Evolutionary conservation across 2,113 vertebrate species (phyloP), one percentile per base, ranked within the genome.

Genomic region (Vireo altiloquus): DNA sequence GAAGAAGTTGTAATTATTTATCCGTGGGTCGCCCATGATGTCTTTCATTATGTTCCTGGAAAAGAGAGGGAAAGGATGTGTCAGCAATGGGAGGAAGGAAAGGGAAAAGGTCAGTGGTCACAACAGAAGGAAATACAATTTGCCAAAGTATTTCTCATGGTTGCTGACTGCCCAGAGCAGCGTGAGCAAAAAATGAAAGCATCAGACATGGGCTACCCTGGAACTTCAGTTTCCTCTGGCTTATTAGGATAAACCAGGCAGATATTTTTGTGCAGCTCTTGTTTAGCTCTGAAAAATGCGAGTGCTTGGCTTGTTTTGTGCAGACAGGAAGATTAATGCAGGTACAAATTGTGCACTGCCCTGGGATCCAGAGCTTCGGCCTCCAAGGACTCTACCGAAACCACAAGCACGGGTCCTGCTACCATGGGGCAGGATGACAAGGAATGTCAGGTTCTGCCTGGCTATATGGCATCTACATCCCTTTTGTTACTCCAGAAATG

Each of bases 1-100:
- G 53, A 97, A 90, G 69, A 84, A 81, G 70, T 92, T 22, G 91
- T 98, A 98, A 78, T 98, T 97, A 72, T 97, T 96, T 79, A 97
- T 93, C 66, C 2, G 70, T 7, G 85, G 75, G 80, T 97, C 96
- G 84, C 70, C 94, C 95, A 97, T 57, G 76, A 97, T 33, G 39
- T 92, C 91, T 70, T 94, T 95, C 61, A 83, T 72, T 57, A 93
- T 44, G 46, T 95, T 78, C 74, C 97, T 98, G 82, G 66, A 85
- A 80, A 52, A 17, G 42, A 94, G 39, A 81, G 56, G 61, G 23
- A 95, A 47, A 93, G 11, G 17, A 33, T 16, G 4, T 5, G 7
- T 92, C 54, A 91, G 42, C 15, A 14, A 9, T 1, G 19, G n/a
- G 33, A 56, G 30, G 22, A 49, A 82, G 66, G 56, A 33, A 27